phyloP scores from a whole-genome alignment of 2,797 vertebrate genomes.

The Coreius guichenoti region DNA sequence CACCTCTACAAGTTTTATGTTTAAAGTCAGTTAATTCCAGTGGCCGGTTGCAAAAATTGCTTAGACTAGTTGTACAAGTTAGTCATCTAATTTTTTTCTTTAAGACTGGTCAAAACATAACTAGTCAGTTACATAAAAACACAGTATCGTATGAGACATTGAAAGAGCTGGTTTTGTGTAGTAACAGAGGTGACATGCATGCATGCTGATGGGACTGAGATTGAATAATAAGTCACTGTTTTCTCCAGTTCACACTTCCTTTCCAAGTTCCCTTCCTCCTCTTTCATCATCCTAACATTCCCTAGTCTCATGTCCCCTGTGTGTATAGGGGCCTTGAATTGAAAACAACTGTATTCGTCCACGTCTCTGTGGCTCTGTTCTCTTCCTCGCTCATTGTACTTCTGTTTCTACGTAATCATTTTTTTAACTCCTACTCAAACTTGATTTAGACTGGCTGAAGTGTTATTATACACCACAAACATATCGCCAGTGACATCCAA shows the following conservation, averaged over 20 bases:
- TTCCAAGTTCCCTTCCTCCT: conserved; percentile 27
- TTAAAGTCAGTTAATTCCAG: background rate
- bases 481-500: conserved; percentile 14
- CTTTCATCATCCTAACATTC: conserved; percentile 41
- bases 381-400: conserved; percentile 22
- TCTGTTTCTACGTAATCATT: background rate
- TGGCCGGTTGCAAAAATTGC: background rate
- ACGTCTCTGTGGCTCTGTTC: conserved; percentile 43
- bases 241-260: conserved; percentile 35
- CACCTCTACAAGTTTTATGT: background rate
- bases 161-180: background rate
- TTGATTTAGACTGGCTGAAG: background rate
- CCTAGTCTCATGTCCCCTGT: conserved; percentile 8
- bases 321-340: conserved; percentile 53
- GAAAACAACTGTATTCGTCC: conserved; percentile 52
- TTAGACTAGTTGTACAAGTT: background rate
- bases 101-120: background rate
- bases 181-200: background rate
- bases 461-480: conserved; percentile 5
- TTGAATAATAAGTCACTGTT: conserved; percentile 42
- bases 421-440: background rate
- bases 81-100: too few species aligned
- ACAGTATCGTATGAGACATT: background rate
- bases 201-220: conserved; percentile 14
- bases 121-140: background rate